Evolutionary conservation across 2,888 invertebrate genomes (phyloP).

Genomic region (Plagodis dolabraria): DNA sequence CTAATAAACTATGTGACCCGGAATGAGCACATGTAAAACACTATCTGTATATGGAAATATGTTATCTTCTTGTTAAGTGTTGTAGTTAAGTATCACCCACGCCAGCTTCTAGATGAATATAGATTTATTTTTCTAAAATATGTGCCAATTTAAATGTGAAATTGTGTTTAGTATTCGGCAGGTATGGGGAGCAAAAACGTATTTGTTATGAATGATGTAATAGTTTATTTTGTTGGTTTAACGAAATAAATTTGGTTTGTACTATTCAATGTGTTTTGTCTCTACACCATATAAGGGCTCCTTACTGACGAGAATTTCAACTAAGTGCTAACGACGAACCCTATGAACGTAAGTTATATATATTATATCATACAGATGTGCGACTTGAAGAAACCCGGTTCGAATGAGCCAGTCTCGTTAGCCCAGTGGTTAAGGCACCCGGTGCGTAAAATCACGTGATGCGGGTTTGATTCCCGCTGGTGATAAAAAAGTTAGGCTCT

Average conservation of each 20-base stretch:
- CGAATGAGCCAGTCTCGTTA: no score
- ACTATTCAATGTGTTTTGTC: constrained; percentile 22
- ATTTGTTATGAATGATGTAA: constrained; percentile 39
- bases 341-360: no score
- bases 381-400: no score
- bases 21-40: background rate
- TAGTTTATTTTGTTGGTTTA: constrained; percentile 44
- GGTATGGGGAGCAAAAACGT: constrained; percentile 36
- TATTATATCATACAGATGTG: no score
- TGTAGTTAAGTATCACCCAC: constrained; percentile 1
- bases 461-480: no score
- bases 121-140: constrained; percentile 41
- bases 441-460: no score
- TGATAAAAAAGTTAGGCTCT: no score
- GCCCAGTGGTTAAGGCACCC: no score
- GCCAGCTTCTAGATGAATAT: constrained; percentile 30
- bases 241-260: constrained; percentile 45
- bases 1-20: no score
- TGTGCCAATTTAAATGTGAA: constrained; percentile 39
- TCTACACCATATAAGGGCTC: no score
- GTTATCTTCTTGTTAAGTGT: constrained; percentile 1
- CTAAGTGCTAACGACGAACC: no score
- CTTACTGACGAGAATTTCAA: no score
- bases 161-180: constrained; percentile 32
- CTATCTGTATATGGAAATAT: background rate